Conservation (phyloP, 1,140 invertebrate genomes). For the Leucophenga varia region DNA sequence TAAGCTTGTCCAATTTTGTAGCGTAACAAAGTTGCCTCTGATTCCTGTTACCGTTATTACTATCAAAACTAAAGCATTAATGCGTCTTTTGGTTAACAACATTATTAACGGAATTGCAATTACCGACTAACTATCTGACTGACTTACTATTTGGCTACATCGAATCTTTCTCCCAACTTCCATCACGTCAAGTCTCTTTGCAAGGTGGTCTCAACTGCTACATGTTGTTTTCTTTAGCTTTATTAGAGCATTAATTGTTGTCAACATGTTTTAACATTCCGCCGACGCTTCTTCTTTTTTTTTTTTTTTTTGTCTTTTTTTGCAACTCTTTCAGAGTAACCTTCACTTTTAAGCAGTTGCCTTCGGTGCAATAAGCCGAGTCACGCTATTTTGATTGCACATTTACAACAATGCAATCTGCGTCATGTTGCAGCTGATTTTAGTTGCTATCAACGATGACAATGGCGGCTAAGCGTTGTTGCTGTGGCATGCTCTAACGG, state of each 20-base stretch:
- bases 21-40: conserved; percentile 25
- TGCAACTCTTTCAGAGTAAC: conserved; percentile 30
- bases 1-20: neutral
- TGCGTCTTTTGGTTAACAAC: conserved; percentile 40
- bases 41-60: too few relatives aligned
- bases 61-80: conserved; percentile 44
- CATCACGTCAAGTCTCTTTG: too few relatives aligned
- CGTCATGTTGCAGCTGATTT: too few relatives aligned
- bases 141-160: too few relatives aligned
- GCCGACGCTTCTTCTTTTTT: conserved; percentile 21
- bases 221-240: conserved; percentile 38
- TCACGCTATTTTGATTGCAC: conserved; percentile 44
- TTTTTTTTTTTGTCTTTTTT: too few relatives aligned
- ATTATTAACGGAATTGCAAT: conserved; percentile 50
- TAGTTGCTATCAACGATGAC: too few relatives aligned
- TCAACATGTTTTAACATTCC: conserved; percentile 10
- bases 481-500: too few relatives aligned
- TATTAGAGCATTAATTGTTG: conserved; percentile 55
- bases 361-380: conserved; percentile 26
- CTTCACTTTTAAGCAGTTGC: conserved; percentile 42
- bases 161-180: too few relatives aligned
- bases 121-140: conserved; percentile 23
- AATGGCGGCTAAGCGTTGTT: too few relatives aligned
- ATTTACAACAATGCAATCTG: neutral
- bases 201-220: too few relatives aligned